Evolutionary conservation across 2,888 invertebrate species (phyloP), one percentile per base, ranked within the genome.

Genomic region (Incurvaria masculella): DNA sequence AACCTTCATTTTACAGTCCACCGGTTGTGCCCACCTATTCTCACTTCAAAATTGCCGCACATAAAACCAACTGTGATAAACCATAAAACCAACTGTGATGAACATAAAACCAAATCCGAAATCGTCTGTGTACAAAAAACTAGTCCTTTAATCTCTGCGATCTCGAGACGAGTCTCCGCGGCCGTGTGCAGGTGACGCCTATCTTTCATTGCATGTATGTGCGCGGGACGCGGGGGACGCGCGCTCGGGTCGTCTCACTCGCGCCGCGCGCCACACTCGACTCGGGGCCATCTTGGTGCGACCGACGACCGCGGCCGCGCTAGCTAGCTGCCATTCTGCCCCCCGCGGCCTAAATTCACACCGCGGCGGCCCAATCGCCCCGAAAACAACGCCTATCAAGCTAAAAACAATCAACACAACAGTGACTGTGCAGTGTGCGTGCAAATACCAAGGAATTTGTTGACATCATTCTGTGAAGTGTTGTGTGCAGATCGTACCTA

Each of bases 141-240:
- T n/a, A n/a, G n/a, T n/a, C n/a, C n/a, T n/a, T n/a, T n/a, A n/a
- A n/a, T n/a, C n/a, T n/a, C n/a, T n/a, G 39, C 46, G 67, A 69
- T 72, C 70, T 51, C 55, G 51, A 51, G 66, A 67, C 52, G 21
- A 43, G 53, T 65, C 64, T 48, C 51, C 61, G 66, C 60, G 60
- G 66, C 58, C 64, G 54, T 60, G 72, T 72, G 63, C 58, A 63
- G 59, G 71, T 63, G 64, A 62, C 69, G 72, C 74, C 78, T 78
- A 78, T 78, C 78, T 78, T 78, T 78, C 78, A 78, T 76, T 76
- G 78, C 78, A 78, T 75, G 78, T 75, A 76, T 71, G 71, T 52
- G 19, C 45, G 55, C 68, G 70, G 65, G 62, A 68, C 62, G 72
- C 63, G 44, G 72, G 67, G 71, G 69, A 63, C 59, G 59, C 65